Conservation (phyloP, 2,113 vertebrate species). For the Psittacara wagleri region DNA sequence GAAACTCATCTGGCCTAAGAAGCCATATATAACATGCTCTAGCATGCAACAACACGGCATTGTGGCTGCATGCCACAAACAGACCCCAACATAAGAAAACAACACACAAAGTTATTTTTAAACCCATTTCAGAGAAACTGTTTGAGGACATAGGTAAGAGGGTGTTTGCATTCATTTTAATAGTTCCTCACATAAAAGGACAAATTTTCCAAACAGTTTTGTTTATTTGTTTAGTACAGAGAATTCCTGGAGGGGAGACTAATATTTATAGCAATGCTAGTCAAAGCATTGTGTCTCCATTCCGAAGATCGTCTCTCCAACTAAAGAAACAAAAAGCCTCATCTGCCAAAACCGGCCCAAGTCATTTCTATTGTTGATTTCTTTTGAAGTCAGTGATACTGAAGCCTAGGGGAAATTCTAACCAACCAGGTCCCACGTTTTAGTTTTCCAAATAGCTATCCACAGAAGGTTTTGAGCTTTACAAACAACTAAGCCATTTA, state of each 20-base stretch:
- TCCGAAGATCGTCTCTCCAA: background rate
- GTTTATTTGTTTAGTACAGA: conserved; percentile 11
- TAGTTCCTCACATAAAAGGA: background rate
- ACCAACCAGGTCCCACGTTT: background rate
- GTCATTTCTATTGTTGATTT: background rate
- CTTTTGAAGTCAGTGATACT: conserved; percentile 16
- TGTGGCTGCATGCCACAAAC: background rate
- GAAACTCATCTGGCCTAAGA: background rate
- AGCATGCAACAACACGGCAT: background rate
- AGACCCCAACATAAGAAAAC: background rate
- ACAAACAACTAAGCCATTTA: background rate
- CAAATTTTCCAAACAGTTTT: background rate
- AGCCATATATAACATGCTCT: background rate
- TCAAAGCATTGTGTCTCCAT: background rate
- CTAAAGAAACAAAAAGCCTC: conserved; percentile 20
- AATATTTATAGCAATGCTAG: conserved; percentile 3
- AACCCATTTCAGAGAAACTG: background rate
- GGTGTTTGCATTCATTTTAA: background rate
- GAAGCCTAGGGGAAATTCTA: conserved; percentile 20
- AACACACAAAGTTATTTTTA: background rate
- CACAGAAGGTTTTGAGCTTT: background rate
- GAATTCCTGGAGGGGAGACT: conserved; percentile 9
- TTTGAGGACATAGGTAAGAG: background rate
- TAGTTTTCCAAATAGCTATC: background rate
- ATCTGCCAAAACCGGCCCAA: conserved; percentile 13